Evolutionary conservation across 2,113 vertebrate genomes (phyloP).

Genomic region (Pelecanus crispus): DNA sequence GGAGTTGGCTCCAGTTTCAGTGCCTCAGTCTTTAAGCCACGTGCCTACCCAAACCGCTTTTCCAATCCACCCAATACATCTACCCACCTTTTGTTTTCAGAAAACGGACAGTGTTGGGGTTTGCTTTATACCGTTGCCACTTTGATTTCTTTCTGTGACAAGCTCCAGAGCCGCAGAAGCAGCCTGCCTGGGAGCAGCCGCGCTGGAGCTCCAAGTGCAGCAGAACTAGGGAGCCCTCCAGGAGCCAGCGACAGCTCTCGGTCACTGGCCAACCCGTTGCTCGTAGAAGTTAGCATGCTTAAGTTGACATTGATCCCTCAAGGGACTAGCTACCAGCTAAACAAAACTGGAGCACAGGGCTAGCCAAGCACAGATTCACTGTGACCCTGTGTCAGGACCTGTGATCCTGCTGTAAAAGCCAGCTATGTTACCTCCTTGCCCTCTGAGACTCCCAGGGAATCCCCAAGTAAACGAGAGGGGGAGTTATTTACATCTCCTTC

Average conservation of each 20-base stretch:
- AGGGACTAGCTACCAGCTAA: conserved; percentile 36
- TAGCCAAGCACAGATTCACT: conserved; percentile 32
- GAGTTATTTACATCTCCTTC: not conserved
- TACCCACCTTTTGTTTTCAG: not conserved
- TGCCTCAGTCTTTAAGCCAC: not conserved
- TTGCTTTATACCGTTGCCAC: not conserved
- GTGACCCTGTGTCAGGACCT: conserved; percentile 44
- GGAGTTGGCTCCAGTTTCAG: not conserved
- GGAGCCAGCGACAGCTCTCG: not conserved
- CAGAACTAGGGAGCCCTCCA: not conserved
- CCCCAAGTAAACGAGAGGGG: not conserved
- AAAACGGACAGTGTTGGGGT: not conserved
- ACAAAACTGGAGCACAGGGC: conserved; percentile 44
- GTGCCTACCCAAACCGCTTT: not conserved
- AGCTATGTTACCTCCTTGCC: conserved; percentile 31
- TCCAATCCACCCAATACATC: not conserved
- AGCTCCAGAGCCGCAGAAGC: not conserved
- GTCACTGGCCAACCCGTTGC: not conserved
- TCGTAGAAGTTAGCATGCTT: conserved; percentile 7
- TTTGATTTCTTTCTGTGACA: not conserved
- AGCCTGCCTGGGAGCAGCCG: conserved; percentile 5
- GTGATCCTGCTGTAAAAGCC: conserved; percentile 41
- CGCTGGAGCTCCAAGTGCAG: not conserved
- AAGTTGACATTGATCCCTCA: conserved; percentile 32
- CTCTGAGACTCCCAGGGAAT: conserved; percentile 35